Conservation (phyloP, 2,888 invertebrate species). For the Caenorhabditis afra region DNA sequence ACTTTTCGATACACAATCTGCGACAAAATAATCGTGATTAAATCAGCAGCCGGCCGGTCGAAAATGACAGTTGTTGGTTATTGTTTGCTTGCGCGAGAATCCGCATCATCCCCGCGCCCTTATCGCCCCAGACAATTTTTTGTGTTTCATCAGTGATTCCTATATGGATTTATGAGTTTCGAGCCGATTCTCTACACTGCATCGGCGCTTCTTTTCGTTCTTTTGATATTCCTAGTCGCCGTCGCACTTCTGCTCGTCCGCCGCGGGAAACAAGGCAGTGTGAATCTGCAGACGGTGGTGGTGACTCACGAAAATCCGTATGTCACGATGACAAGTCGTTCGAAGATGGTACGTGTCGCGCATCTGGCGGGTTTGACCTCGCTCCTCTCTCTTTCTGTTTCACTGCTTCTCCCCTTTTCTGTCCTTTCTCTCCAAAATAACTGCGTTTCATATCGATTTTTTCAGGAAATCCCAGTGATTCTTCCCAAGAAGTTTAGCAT, state of each 20-base stretch:
- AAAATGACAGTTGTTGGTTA: slow-evolving; percentile 47
- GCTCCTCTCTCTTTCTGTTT: slow-evolving; percentile 9
- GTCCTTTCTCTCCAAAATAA: background rate
- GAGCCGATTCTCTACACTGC: slow-evolving; percentile 43
- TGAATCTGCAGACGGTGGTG: slow-evolving; percentile 52
- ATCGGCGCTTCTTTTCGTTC: slow-evolving; percentile 28
- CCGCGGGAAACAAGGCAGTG: slow-evolving; percentile 36
- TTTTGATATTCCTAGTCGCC: slow-evolving; percentile 36
- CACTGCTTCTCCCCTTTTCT: slow-evolving; percentile 1
- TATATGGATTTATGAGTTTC: slow-evolving; percentile 37
- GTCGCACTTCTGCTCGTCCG: slow-evolving; percentile 23
- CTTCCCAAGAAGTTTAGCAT: slow-evolving; percentile 51
- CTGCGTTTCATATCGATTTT: background rate
- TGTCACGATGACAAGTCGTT: slow-evolving; percentile 48
- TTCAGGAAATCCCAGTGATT: slow-evolving; percentile 57
- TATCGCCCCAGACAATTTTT: slow-evolving; percentile 41
- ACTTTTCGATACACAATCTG: slow-evolving; percentile 12
- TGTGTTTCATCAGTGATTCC: background rate
- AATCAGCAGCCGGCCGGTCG: slow-evolving; percentile 14
- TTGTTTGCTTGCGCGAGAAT: slow-evolving; percentile 25
- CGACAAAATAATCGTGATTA: slow-evolving; percentile 42
- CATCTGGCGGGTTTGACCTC: slow-evolving; percentile 40
- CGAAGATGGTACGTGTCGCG: slow-evolving; percentile 43
- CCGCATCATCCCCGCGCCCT: slow-evolving; percentile 14
- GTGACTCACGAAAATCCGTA: slow-evolving; percentile 55